These are phyloP conservation scores for Clunio marinus DNA, from an alignment of 2,888 invertebrate genomes.

Conservation along the genomic window DNA sequence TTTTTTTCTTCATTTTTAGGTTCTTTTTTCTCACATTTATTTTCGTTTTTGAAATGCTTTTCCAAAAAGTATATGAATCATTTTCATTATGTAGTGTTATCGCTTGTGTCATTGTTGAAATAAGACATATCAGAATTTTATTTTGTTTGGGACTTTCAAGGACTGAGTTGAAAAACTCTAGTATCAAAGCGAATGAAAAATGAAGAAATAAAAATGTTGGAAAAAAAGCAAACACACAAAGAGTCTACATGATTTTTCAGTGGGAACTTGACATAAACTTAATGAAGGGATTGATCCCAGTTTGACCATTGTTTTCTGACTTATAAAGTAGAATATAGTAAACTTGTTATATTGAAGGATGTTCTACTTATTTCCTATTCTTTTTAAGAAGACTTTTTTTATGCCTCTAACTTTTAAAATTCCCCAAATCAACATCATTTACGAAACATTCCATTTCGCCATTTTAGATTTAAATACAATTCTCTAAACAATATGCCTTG, in stretches of 20 bases:
- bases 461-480: slow-evolving; percentile 22
- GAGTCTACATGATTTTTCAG: slow-evolving; percentile 7
- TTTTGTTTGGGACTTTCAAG: slow-evolving; percentile 1
- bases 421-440: slow-evolving; percentile 4
- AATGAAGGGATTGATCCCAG: too few species aligned
- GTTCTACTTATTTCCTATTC: too few species aligned
- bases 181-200: not conserved
- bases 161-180: slow-evolving; percentile 8
- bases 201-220: not conserved
- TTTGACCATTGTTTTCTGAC: too few species aligned
- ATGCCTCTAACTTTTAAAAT: not conserved
- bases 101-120: not conserved
- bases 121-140: slow-evolving; percentile 5
- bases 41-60: too few species aligned
- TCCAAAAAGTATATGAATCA: too few species aligned
- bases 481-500: not conserved
- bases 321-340: too few species aligned
- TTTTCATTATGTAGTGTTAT: not conserved
- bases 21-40: too few species aligned
- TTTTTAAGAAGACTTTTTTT: too few species aligned
- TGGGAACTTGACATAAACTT: slow-evolving; percentile 22
- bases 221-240: slow-evolving; percentile 8
- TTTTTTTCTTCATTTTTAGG: too few species aligned
- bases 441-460: slow-evolving; percentile 20
- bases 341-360: too few species aligned